phyloP scores from a whole-genome alignment of 2,113 vertebrate genomes.

The Corythaixoides concolor region DNA sequence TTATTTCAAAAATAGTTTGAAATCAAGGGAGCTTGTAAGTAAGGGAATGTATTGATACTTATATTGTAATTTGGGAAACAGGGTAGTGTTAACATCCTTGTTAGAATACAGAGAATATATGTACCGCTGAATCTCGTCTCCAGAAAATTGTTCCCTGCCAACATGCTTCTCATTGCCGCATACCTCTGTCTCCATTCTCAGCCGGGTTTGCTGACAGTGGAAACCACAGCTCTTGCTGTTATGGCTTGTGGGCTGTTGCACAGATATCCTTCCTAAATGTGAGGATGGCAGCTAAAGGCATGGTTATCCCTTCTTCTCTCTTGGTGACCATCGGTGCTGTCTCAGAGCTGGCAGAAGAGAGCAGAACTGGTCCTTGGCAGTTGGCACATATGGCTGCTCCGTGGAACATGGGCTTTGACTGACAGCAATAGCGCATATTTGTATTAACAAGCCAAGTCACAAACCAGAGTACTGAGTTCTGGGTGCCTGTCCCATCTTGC shows the following conservation, averaged over 20 bases:
- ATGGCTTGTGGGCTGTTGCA: not conserved
- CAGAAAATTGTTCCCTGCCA: not conserved
- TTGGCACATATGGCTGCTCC: not conserved
- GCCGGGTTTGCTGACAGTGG: not conserved
- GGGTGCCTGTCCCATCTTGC: not conserved
- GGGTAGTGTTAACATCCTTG: not conserved
- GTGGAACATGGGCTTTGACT: rapidly evolving
- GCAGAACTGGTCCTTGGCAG: not conserved
- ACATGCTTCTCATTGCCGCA: rapidly evolving
- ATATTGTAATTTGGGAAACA: not conserved
- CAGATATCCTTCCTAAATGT: not conserved
- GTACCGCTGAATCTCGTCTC: not conserved
- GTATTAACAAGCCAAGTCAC: not conserved
- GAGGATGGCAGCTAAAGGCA: not conserved
- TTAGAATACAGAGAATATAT: not conserved
- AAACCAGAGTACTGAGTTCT: not conserved
- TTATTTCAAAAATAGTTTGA: not conserved
- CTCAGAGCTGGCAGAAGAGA: not conserved
- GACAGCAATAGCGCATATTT: rapidly evolving
- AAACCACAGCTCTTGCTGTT: not conserved
- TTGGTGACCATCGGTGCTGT: not conserved
- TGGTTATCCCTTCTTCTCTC: not conserved
- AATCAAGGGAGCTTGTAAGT: not conserved
- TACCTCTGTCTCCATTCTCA: not conserved
- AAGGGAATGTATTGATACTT: not conserved